These are phyloP conservation scores for Lasaia peninsularis DNA, from an alignment of 1,140 invertebrate species.

Conservation along the genomic window DNA sequence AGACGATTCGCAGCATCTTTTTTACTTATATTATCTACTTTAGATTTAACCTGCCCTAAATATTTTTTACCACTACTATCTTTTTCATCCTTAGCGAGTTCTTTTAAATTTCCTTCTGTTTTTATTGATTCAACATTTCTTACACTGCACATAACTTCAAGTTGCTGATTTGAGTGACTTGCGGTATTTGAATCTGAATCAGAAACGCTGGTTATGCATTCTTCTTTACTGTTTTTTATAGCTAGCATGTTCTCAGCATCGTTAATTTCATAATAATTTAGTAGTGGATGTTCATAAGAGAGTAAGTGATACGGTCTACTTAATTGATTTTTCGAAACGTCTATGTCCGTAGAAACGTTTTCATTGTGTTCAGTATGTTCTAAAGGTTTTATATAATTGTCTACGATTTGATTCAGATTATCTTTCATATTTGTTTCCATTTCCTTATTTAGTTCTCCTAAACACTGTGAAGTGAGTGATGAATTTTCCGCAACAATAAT, in stretches of 20 bases:
- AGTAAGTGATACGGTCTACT: neutral
- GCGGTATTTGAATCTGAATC: too few species aligned
- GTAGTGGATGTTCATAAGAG: slow-evolving; percentile 24
- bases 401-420: too few species aligned
- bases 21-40: neutral
- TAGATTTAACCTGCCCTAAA: neutral
- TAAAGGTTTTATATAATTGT: neutral
- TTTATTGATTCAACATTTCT: neutral
- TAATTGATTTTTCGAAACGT: neutral
- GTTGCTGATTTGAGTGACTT: too few species aligned
- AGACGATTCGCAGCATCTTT: neutral
- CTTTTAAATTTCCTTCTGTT: neutral
- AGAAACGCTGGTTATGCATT: neutral
- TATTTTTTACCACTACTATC: neutral
- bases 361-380: neutral
- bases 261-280: slow-evolving; percentile 39
- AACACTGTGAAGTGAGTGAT: neutral
- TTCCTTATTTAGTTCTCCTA: too few species aligned
- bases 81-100: neutral
- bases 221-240: slow-evolving; percentile 8
- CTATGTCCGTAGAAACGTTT: too few species aligned
- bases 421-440: too few species aligned
- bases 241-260: slow-evolving; percentile 40
- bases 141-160: too few species aligned
- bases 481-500: neutral